phyloP scores from a whole-genome alignment of 2,113 vertebrate species.

The Lophius piscatorius region DNA sequence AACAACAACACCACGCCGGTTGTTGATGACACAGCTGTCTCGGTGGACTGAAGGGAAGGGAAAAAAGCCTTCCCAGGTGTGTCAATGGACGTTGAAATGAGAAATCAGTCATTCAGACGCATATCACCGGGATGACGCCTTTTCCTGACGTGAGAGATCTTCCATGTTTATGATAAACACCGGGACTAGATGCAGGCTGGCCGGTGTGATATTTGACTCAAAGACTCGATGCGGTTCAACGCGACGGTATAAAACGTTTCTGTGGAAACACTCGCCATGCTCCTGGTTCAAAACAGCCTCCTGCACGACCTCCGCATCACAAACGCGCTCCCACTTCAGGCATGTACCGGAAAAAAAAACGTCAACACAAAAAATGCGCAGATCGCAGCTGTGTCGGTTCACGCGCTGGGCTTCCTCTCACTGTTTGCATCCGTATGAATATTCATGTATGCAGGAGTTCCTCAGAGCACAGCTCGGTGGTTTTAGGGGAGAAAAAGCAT shows the following conservation, averaged over 20 bases:
- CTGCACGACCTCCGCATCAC: constrained; percentile 30
- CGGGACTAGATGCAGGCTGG: constrained; percentile 42
- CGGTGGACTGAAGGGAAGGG: constrained; percentile 40
- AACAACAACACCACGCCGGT: constrained; percentile 83
- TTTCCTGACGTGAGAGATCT: constrained; percentile 72
- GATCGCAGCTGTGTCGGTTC: constrained; percentile 62
- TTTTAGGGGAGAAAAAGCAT: too few relatives aligned
- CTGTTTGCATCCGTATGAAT: constrained; percentile 73
- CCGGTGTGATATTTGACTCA: constrained; percentile 56
- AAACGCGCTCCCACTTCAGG: constrained; percentile 37
- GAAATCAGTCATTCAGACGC: constrained; percentile 62
- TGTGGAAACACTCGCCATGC: constrained; percentile 42
- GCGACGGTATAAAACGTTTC: constrained; percentile 71
- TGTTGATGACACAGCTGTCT: constrained; percentile 82
- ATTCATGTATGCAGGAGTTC: constrained; percentile 72
- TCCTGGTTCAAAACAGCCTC: constrained; percentile 11
- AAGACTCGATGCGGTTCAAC: constrained; percentile 74
- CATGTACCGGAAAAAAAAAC: constrained; percentile 5
- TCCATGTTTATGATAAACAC: constrained; percentile 71
- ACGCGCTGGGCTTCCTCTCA: constrained; percentile 64
- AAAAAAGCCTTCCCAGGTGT: constrained; percentile 64
- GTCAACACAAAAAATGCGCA: constrained; percentile 61
- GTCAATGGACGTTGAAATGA: constrained; percentile 60
- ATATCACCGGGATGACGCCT: constrained; percentile 63
- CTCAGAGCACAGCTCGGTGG: constrained; percentile 51